These are phyloP conservation scores for Leucoraja erinaceus DNA, from an alignment of 2,113 vertebrate genomes.

Conservation along the genomic window DNA sequence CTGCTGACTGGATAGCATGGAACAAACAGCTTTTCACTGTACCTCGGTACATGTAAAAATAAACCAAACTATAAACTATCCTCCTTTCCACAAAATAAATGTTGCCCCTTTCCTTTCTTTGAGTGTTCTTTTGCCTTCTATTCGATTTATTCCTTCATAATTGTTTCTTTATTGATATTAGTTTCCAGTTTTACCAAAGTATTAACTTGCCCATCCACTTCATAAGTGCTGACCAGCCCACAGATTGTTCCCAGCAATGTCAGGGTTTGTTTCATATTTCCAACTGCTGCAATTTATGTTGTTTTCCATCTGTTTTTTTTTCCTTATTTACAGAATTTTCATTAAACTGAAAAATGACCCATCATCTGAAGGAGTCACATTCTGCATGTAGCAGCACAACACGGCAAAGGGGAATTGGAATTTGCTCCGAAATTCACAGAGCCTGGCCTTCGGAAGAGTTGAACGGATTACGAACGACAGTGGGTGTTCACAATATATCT, in stretches of 20 bases:
- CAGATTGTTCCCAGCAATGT: neutral
- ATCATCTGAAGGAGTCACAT: neutral
- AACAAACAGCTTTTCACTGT: no score
- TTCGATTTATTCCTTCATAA: neutral
- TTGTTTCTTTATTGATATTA: neutral
- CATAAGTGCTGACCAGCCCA: neutral
- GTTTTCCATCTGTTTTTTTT: neutral
- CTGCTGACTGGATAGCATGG: no score
- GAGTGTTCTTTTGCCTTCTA: neutral
- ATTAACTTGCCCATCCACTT: neutral
- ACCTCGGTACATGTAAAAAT: no score
- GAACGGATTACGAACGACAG: neutral
- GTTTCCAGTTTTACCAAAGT: neutral
- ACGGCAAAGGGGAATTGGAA: neutral
- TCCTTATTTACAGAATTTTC: neutral
- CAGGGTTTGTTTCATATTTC: neutral
- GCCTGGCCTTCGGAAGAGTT: neutral
- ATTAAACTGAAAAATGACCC: slow-evolving; percentile 20
- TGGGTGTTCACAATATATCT: neutral
- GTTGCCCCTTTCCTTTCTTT: neutral
- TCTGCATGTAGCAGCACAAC: neutral
- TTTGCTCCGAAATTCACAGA: neutral
- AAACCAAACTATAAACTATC: neutral
- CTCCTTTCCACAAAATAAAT: neutral
- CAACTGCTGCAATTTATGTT: neutral